Base-by-base conservation (phyloP, 2,113 vertebrate genomes). In the Pelvicachromis taeniatus region DNA sequence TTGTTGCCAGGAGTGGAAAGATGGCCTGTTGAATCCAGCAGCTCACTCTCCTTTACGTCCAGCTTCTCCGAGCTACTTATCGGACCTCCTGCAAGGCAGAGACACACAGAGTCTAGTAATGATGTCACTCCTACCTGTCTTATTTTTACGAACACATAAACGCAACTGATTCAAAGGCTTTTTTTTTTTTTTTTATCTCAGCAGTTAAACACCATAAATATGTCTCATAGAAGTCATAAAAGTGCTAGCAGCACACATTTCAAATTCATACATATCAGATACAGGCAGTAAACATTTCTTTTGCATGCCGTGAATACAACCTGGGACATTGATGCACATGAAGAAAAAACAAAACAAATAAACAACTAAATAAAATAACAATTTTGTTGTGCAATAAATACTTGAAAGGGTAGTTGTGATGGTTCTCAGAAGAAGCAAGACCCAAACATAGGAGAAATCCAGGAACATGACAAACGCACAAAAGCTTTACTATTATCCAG, bases 1-100 rank as follows among this genome's bases (percentile, higher is more conserved):
- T 68, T 91, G 29, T 87, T 31, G 58, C 55, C 88, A 96, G 95
- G 91, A 87, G 26, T 78, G 81, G 87, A 90, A 77, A 58, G 86
- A 91, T 5, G 56, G 65, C 38, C 29, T 52, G 17, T 33, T 63
- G 55, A 85, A 85, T 86, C 90, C 86, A 35, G 61, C 45, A 40
- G 82, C 77, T 42, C 38, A 58, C 2, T 81, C 87, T 61, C 85
- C 87, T 13, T 52, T 73, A n/a, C 88, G 82, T n/a, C 23, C 48
- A 3, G 26, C 82, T 23, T 40, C 77, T 70, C 86, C 88, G 23
- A 81, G 73, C 70, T 45, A 80, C 70, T 78, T 90, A 58, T 89
- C 86, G 77, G 90, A 92, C 63, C 82, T 90, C 53, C 90, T 89
- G 83, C 94, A 86, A 85, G 84, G 65, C 61, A 82, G 45, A 81